Conservation (phyloP, 2,797 vertebrate genomes). For the Zalophus californianus region DNA sequence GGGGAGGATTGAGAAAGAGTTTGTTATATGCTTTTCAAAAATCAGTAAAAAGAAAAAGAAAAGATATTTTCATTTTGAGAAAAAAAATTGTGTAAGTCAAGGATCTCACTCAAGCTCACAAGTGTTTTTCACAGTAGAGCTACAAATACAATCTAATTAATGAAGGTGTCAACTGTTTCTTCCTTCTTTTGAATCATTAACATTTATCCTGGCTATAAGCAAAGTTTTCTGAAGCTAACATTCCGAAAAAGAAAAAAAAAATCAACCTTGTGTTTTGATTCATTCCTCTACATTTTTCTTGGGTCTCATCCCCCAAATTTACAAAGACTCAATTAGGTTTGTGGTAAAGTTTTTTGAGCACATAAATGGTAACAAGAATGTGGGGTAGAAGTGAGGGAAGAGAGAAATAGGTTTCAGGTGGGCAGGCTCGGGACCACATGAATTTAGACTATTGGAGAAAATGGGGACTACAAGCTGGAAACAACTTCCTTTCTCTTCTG, state of each 20-base stretch:
- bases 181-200: slow-evolving; percentile 32
- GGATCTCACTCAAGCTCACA: slow-evolving; percentile 34
- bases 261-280: slow-evolving; percentile 19
- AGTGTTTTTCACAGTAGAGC: background rate
- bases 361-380: background rate
- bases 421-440: background rate
- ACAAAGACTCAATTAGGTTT: background rate
- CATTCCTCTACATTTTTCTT: background rate
- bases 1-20: background rate
- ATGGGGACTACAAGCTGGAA: background rate
- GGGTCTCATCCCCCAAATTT: background rate
- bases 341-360: background rate
- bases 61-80: background rate
- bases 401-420: background rate
- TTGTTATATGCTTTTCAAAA: background rate
- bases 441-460: background rate
- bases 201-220: slow-evolving; percentile 37
- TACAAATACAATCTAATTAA: slow-evolving; percentile 39
- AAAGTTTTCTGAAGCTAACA: slow-evolving; percentile 32
- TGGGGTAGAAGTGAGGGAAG: background rate
- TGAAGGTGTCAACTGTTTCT: background rate
- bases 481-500: background rate
- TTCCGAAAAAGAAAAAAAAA: background rate
- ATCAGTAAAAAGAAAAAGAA: background rate
- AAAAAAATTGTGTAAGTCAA: background rate